Evolutionary conservation across 2,888 invertebrate species (phyloP), one percentile per base, ranked within the genome.

Genomic region (Blera fallax): DNA sequence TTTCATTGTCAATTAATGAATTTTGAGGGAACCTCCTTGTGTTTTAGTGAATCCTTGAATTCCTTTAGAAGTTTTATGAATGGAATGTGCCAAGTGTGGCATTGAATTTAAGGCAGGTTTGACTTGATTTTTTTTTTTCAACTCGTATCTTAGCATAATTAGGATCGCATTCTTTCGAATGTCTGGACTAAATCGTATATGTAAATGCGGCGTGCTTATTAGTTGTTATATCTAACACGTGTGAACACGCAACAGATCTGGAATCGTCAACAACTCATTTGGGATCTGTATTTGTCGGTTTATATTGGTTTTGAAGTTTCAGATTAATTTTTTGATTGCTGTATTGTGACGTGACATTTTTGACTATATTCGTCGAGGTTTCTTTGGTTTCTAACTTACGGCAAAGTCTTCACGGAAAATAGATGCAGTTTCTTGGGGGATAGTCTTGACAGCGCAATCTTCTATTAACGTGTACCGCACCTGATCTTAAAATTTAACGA

Each of bases 1-100:
- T 65, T 58, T 58, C 56, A 76, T 76, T 76, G 67, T 67, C 58
- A 76, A 67, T 67, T 76, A 76, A 76, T 76, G 58, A 76, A 76
- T 76, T 76, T 76, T 40, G 58, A 40, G 48, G 56, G 58, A 52
- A 18, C 16, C 58, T 48, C 48, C 24, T 67, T 76, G 67, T 65
- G 48, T 58, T 65, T 27, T 14, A 60, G 58, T 48, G 76, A 56
- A 65, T 56, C 65, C 56, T 16, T 18, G 56, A 76, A 76, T 58
- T 32, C 56, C 37, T 58, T 76, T 76, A 29, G 21, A 50, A 37
- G 54, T 27, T 67, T 76, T 58, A 67, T 76, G 76, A 67, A 67
- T 76, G 67, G 29, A 56, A 58, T 54, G 6, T 34, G 54, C 32
- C 29, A 21, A 48, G 18, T 27, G 56, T 56, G 65, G 65, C 56